phyloP scores from a whole-genome alignment of 2,113 vertebrate species.

The Bufo gargarizans region DNA sequence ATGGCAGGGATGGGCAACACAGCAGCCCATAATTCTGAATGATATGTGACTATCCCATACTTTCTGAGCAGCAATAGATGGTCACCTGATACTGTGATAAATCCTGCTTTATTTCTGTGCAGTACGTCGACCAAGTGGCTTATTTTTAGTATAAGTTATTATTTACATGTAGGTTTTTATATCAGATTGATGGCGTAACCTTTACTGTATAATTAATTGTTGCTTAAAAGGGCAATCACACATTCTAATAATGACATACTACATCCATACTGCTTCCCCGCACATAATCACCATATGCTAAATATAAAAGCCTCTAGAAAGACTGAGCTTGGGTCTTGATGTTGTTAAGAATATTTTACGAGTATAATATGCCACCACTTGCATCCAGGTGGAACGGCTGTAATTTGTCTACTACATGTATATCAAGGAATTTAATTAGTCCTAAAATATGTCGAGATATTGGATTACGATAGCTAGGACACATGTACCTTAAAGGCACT shows the following conservation, averaged over 20 bases:
- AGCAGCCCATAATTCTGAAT: background rate
- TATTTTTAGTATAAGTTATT: background rate
- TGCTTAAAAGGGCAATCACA: background rate
- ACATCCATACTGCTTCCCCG: background rate
- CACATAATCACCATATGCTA: slow-evolving; percentile 21
- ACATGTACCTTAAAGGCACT: too few relatives aligned
- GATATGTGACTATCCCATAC: background rate
- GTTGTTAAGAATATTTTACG: background rate
- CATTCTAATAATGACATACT: slow-evolving; percentile 22
- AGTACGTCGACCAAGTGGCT: background rate
- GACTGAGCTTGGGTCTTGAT: background rate
- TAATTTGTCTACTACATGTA: background rate
- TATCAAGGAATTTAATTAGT: background rate
- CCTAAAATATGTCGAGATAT: too few relatives aligned
- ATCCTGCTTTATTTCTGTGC: background rate
- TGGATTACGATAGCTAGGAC: too few relatives aligned
- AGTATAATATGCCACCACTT: background rate
- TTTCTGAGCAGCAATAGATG: background rate
- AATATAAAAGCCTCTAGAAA: background rate
- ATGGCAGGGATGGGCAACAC: background rate
- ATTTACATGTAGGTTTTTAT: background rate
- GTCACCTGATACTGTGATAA: background rate
- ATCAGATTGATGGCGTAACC: slow-evolving; percentile 4
- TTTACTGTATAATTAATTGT: slow-evolving; percentile 28
- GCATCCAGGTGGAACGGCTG: background rate